Evolutionary conservation across 2,797 vertebrate genomes (phyloP).

Genomic region (Malacoctenus gilli): DNA sequence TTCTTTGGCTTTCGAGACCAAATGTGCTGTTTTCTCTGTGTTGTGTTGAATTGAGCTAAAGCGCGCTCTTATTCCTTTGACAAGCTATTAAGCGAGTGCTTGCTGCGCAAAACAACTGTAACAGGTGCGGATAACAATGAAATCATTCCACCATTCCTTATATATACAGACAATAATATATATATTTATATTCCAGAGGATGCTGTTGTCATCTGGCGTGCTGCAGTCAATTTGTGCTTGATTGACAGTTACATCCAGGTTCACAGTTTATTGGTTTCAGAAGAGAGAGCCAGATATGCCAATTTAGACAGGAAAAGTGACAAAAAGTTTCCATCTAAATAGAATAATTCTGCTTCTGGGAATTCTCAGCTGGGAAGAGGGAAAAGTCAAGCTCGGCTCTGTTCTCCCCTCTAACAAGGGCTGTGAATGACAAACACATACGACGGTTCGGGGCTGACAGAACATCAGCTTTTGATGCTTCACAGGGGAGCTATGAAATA

Average conservation of each 20-base stretch:
- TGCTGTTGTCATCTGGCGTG: conserved; percentile 90
- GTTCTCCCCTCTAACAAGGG: conserved; percentile 88
- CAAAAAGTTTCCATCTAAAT: conserved; percentile 94
- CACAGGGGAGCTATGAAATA: conserved; percentile 88
- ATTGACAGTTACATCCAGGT: conserved; percentile 93
- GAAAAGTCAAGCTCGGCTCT: conserved; percentile 80
- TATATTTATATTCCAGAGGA: conserved; percentile 67
- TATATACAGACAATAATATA: conserved; percentile 51
- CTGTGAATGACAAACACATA: conserved; percentile 93
- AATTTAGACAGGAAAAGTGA: conserved; percentile 95
- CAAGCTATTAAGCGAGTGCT: conserved; percentile 29
- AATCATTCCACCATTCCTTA: conserved; percentile 67
- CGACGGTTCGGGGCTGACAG: conserved; percentile 87
- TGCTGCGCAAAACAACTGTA: conserved; percentile 76
- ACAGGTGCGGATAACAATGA: conserved; percentile 86
- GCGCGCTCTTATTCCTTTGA: no score
- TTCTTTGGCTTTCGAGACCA: no score
- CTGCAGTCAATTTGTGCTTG: conserved; percentile 87
- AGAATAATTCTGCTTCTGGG: conserved; percentile 94
- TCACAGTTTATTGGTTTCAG: conserved; percentile 95
- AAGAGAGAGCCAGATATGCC: conserved; percentile 92
- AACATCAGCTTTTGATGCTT: conserved; percentile 91
- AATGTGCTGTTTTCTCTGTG: no score
- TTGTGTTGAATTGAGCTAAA: no score
- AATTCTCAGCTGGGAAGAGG: conserved; percentile 86